These are phyloP conservation scores for Forbesichthys agassizii DNA, from an alignment of 2,113 vertebrate genomes.

Conservation along the genomic window DNA sequence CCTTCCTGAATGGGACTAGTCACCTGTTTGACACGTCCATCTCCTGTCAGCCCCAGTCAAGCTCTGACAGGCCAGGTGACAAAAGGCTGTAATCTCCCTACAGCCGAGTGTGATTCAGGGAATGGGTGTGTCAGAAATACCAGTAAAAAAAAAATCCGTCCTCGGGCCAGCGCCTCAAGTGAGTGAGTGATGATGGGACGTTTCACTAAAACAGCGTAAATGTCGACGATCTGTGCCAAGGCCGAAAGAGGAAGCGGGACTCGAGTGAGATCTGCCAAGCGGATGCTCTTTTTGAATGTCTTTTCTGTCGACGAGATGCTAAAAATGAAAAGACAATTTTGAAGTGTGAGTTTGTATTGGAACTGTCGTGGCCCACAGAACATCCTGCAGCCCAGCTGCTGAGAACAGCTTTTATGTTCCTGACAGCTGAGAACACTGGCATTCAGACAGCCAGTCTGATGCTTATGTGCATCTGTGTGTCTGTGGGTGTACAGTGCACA, in stretches of 20 bases:
- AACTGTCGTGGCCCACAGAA: slow-evolving; percentile 26
- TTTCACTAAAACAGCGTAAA: slow-evolving; percentile 68
- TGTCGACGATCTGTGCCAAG: slow-evolving; percentile 61
- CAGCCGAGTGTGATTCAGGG: slow-evolving; percentile 56
- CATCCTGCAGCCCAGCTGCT: slow-evolving; percentile 44
- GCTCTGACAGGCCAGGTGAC: slow-evolving; percentile 69
- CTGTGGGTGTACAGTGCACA: slow-evolving; percentile 15
- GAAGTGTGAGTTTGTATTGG: slow-evolving; percentile 55
- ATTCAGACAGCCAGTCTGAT: slow-evolving; percentile 19
- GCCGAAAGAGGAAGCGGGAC: slow-evolving; percentile 29
- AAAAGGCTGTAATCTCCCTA: slow-evolving; percentile 73
- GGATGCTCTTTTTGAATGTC: slow-evolving; percentile 48
- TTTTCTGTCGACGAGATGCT: slow-evolving; percentile 29
- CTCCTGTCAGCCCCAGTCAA: slow-evolving; percentile 51
- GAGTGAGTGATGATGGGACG: slow-evolving; percentile 72
- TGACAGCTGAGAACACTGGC: slow-evolving; percentile 49
- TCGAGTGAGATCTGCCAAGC: slow-evolving; percentile 49
- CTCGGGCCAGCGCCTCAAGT: slow-evolving; percentile 51
- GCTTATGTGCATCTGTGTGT: slow-evolving; percentile 14
- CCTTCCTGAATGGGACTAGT: slow-evolving; percentile 48
- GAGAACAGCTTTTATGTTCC: slow-evolving; percentile 44
- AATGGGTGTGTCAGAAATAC: slow-evolving; percentile 73
- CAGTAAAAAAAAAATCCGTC: slow-evolving; percentile 52
- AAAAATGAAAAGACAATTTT: slow-evolving; percentile 37
- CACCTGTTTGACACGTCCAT: slow-evolving; percentile 61